Percentiles rank a stretch among this genome's conserved stretches.
phyloP scores from a whole-genome alignment of 2,797 vertebrate species.

The Acanthurus tractus region DNA sequence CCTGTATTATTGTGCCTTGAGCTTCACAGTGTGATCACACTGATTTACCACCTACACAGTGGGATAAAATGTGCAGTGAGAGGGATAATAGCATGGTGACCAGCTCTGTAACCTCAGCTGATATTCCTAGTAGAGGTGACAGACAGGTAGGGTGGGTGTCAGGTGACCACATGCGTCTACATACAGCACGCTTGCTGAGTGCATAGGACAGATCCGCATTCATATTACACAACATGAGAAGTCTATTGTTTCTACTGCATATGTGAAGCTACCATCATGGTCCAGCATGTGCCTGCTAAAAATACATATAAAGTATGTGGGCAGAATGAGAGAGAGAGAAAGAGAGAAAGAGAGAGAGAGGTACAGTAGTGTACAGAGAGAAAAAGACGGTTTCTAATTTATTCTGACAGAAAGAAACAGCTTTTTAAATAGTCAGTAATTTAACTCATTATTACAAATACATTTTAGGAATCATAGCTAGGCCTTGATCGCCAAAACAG shows the following conservation, averaged over 20 bases:
- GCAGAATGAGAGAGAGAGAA: slow-evolving; percentile 45
- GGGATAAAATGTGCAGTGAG: slow-evolving; percentile 24
- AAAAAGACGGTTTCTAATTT: slow-evolving; percentile 34
- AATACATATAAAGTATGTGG: slow-evolving; percentile 71
- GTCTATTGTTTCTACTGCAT: slow-evolving; percentile 43
- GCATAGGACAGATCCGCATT: slow-evolving; percentile 19
- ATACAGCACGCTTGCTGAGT: slow-evolving; percentile 3
- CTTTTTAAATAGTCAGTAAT: not conserved
- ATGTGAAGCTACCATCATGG: slow-evolving; percentile 37
- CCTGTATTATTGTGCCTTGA: slow-evolving; percentile 54
- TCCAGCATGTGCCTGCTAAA: slow-evolving; percentile 64
- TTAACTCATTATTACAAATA: slow-evolving; percentile 19
- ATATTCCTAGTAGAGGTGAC: slow-evolving; percentile 29
- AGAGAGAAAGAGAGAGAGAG: not conserved
- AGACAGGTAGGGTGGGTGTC: slow-evolving; percentile 20
- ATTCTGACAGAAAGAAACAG: slow-evolving; percentile 16
- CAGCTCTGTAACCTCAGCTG: slow-evolving; percentile 40
- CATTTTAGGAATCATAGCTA: not conserved
- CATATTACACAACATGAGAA: slow-evolving; percentile 37
- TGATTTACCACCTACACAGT: slow-evolving; percentile 66
- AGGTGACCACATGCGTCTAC: not conserved
- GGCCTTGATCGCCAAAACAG: slow-evolving; percentile 17
- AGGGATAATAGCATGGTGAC: slow-evolving; percentile 6
- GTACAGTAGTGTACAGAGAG: slow-evolving; percentile 23
- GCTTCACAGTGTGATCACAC: slow-evolving; percentile 46